These are phyloP conservation scores for Luidia sarsii DNA, from an alignment of 53 echinoderm and acorn worm genomes.

Conservation along the genomic window DNA sequence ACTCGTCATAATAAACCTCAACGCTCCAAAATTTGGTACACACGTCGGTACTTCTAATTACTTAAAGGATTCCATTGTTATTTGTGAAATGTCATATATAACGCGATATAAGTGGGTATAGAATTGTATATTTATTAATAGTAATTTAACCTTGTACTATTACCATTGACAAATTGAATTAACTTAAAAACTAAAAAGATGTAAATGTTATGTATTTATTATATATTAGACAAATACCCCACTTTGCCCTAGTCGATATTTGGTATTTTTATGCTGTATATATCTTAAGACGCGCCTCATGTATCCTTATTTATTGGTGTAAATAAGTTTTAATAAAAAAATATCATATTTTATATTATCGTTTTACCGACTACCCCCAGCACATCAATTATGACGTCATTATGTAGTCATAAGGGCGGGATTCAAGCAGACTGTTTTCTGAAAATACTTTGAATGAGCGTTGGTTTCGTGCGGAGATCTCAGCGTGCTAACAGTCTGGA, in stretches of 20 bases:
- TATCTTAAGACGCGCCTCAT: conserved; percentile 37
- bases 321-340: conserved; percentile 26
- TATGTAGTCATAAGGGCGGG: too few relatives aligned
- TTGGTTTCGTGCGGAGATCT: too few relatives aligned
- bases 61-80: background rate
- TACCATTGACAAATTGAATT: conserved; percentile 41
- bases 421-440: too few relatives aligned
- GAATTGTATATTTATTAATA: too few relatives aligned
- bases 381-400: too few relatives aligned
- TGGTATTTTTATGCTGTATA: conserved; percentile 53
- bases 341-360: conserved; percentile 53
- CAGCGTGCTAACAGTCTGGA: conserved; percentile 24
- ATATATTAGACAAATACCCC: conserved; percentile 45
- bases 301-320: conserved; percentile 51
- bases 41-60: too few relatives aligned
- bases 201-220: conserved; percentile 51
- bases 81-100: conserved; percentile 16
- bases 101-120: too few relatives aligned
- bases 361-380: background rate
- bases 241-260: conserved; percentile 43
- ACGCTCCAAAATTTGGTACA: too few relatives aligned
- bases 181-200: conserved; percentile 40
- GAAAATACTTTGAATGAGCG: too few relatives aligned
- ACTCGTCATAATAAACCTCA: too few relatives aligned
- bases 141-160: conserved; percentile 33